Conservation (phyloP, 2,888 invertebrate genomes). For the Nephrotoma flavescens region DNA sequence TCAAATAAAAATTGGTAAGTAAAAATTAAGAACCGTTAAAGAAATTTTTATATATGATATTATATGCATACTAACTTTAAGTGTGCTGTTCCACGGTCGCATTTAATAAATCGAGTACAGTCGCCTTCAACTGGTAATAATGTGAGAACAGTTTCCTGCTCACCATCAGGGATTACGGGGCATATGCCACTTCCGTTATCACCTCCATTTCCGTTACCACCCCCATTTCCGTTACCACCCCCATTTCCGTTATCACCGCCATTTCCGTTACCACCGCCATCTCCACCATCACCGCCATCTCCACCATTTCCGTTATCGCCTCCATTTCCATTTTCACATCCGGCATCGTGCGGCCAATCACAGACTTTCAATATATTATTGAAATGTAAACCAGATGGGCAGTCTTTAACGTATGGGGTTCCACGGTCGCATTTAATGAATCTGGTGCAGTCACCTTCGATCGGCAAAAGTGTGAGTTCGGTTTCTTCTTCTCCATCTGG, state of each 20-base stretch:
- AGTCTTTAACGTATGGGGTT: background rate
- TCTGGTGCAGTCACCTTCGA: background rate
- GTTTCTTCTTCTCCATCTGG: background rate
- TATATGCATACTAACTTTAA: background rate
- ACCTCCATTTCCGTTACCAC: background rate
- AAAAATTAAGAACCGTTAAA: background rate
- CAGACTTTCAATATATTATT: background rate
- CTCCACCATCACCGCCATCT: background rate
- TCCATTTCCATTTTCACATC: background rate
- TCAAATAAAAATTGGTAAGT: background rate
- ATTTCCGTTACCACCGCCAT: background rate
- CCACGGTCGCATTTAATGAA: background rate
- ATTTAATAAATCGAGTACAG: background rate
- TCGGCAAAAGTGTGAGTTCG: background rate
- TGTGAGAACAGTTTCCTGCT: background rate
- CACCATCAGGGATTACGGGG: background rate
- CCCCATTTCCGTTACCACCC: background rate
- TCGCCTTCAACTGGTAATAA: background rate
- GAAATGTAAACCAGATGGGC: background rate
- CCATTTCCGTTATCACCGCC: background rate
- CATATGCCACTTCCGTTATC: background rate
- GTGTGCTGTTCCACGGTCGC: background rate
- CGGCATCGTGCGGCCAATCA: background rate
- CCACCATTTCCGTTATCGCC: background rate
- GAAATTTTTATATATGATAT: background rate